Evolutionary conservation across 1,140 invertebrate genomes (phyloP).

Genomic region (Drosophila bipectinata): DNA sequence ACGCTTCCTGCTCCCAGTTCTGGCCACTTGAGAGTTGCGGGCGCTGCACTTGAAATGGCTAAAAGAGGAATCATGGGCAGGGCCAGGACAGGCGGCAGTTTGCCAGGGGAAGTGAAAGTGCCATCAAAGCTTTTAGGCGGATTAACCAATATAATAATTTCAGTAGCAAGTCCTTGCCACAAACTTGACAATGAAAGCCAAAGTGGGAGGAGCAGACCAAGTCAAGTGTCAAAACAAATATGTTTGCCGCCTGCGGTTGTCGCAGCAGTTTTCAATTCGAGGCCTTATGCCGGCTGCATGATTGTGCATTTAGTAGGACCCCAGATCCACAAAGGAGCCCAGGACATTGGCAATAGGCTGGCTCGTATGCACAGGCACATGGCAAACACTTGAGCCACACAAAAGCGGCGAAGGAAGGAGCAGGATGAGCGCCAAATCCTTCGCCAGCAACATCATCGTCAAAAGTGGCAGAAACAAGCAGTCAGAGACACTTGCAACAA

Average conservation of each 20-base stretch:
- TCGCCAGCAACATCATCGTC: slow-evolving; percentile 53
- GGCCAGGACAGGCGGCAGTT: neutral
- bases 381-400: slow-evolving; percentile 65
- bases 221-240: slow-evolving; percentile 69
- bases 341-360: slow-evolving; percentile 39
- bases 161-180: slow-evolving; percentile 40
- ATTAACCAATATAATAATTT: slow-evolving; percentile 73
- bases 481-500: slow-evolving; percentile 38
- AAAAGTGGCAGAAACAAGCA: slow-evolving; percentile 11
- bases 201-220: slow-evolving; percentile 15
- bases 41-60: slow-evolving; percentile 63
- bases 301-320: slow-evolving; percentile 74
- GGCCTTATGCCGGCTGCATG: slow-evolving; percentile 45
- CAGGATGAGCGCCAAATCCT: slow-evolving; percentile 48
- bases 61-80: slow-evolving; percentile 16
- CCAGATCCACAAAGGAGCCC: slow-evolving; percentile 10
- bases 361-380: slow-evolving; percentile 69
- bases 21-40: slow-evolving; percentile 67
- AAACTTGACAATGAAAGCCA: slow-evolving; percentile 72
- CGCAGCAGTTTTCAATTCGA: slow-evolving; percentile 51
- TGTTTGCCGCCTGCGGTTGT: slow-evolving; percentile 55
- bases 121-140: slow-evolving; percentile 77
- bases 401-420: slow-evolving; percentile 1
- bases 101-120: slow-evolving; percentile 12
- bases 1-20: slow-evolving; percentile 38